A percentile compares a stretch with the other conserved stretches of the same genome.
Evolutionary conservation across 2,888 invertebrate genomes (phyloP).

Genomic region (Antheraea yamamai): DNA sequence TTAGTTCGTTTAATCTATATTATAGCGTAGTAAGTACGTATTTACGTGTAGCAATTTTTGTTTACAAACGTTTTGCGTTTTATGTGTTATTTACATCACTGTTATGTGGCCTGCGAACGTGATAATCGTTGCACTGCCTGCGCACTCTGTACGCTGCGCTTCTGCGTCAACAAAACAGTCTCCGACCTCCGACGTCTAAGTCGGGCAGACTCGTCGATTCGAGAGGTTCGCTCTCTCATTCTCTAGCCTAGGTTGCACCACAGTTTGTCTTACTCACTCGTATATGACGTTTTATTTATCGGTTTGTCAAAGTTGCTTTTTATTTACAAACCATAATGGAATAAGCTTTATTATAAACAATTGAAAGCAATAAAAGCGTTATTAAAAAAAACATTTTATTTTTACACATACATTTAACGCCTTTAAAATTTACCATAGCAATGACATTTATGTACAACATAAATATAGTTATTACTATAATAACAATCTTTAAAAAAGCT

Average conservation of each 20-base stretch:
- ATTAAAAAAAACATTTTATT: too few relatives aligned
- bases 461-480: not conserved
- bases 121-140: slow-evolving; percentile 79
- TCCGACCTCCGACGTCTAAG: slow-evolving; percentile 21
- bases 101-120: slow-evolving; percentile 71
- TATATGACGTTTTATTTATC: slow-evolving; percentile 52
- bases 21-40: slow-evolving; percentile 29
- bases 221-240: slow-evolving; percentile 58
- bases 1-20: slow-evolving; percentile 30
- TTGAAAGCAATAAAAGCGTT: too few relatives aligned
- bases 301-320: slow-evolving; percentile 48
- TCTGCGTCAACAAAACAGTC: slow-evolving; percentile 76
- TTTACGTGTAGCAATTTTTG: slow-evolving; percentile 56
- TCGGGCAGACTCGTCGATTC: slow-evolving; percentile 46
- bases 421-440: not conserved
- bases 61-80: slow-evolving; percentile 61
- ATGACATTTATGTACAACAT: not conserved
- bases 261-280: slow-evolving; percentile 52
- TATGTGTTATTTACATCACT: slow-evolving; percentile 76
- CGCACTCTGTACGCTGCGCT: slow-evolving; percentile 77
- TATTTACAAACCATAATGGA: too few relatives aligned
- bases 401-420: not conserved
- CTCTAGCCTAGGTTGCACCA: slow-evolving; percentile 43
- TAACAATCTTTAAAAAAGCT: not conserved
- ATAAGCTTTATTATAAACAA: too few relatives aligned